phyloP scores from a whole-genome alignment of 2,113 vertebrate species.

The Ophthalmolycus amberensis region DNA sequence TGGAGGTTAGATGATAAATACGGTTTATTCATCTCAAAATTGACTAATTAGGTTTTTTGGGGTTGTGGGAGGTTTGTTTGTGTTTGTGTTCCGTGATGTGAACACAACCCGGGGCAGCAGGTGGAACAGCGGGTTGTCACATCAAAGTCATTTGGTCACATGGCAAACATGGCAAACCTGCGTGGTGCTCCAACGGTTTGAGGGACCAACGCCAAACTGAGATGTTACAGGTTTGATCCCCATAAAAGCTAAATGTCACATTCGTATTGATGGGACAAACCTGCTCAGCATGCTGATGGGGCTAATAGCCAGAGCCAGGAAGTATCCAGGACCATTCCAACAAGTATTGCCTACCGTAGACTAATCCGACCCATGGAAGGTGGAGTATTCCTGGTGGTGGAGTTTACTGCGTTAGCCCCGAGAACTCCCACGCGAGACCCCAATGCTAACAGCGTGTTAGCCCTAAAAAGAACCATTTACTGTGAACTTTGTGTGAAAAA shows the following conservation, averaged over 20 bases:
- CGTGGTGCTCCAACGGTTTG: not conserved
- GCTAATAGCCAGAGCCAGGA: not conserved
- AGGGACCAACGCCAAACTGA: not conserved
- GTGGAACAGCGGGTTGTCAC: slow-evolving; percentile 28
- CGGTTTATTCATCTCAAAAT: slow-evolving; percentile 23
- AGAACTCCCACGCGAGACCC: no score
- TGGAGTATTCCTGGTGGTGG: no score
- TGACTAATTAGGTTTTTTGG: slow-evolving; percentile 27
- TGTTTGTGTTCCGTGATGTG: not conserved
- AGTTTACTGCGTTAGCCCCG: no score
- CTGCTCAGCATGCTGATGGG: not conserved
- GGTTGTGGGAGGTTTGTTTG: not conserved
- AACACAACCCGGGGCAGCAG: slow-evolving; percentile 6
- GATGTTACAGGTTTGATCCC: not conserved
- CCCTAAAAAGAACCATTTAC: no score
- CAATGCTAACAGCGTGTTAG: no score
- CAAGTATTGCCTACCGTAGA: not conserved
- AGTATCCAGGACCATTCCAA: not conserved
- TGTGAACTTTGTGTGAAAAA: no score
- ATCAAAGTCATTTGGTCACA: slow-evolving; percentile 36
- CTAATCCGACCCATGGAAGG: not conserved
- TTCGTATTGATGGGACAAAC: not conserved
- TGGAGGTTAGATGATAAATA: slow-evolving; percentile 15
- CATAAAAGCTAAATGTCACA: not conserved
- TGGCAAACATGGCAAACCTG: slow-evolving; percentile 16